These are phyloP conservation scores for Amphimedon queenslandica DNA, from an alignment of 37 sponge, comb jelly and placozoan genomes.

Conservation along the genomic window DNA sequence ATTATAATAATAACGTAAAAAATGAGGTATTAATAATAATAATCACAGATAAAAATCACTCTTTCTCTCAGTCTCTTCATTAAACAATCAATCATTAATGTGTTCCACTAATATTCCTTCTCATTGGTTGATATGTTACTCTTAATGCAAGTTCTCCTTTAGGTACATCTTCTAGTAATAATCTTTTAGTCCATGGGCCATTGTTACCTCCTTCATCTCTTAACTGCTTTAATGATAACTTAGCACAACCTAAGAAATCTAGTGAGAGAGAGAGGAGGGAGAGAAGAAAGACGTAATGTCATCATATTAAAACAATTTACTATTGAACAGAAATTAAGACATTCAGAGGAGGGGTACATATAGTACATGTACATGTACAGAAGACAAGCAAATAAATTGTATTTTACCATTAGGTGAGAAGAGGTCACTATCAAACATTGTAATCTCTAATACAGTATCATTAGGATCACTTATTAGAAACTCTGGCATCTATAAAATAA, in stretches of 20 bases:
- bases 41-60: too few relatives aligned
- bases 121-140: slow-evolving; percentile 14
- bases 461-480: slow-evolving; percentile 55
- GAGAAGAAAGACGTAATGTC: neutral
- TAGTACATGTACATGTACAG: neutral
- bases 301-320: neutral
- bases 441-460: slow-evolving; percentile 46
- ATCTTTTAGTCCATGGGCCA: slow-evolving; percentile 75
- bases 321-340: neutral
- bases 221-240: slow-evolving; percentile 38
- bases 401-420: slow-evolving; percentile 84
- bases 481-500: slow-evolving; percentile 29
- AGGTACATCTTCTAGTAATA: slow-evolving; percentile 60
- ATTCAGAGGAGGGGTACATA: neutral
- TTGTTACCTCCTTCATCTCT: slow-evolving; percentile 36
- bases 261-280: neutral
- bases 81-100: too few relatives aligned
- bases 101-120: too few relatives aligned
- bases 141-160: slow-evolving; percentile 69
- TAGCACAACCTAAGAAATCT: slow-evolving; percentile 82
- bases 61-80: too few relatives aligned
- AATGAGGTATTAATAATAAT: too few relatives aligned
- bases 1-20: too few relatives aligned
- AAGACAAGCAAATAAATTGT: neutral
- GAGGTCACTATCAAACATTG: slow-evolving; percentile 81